Evolutionary conservation across 2,888 invertebrate species (phyloP), one percentile per base, ranked within the genome.

Genomic region (Acleris cristana): DNA sequence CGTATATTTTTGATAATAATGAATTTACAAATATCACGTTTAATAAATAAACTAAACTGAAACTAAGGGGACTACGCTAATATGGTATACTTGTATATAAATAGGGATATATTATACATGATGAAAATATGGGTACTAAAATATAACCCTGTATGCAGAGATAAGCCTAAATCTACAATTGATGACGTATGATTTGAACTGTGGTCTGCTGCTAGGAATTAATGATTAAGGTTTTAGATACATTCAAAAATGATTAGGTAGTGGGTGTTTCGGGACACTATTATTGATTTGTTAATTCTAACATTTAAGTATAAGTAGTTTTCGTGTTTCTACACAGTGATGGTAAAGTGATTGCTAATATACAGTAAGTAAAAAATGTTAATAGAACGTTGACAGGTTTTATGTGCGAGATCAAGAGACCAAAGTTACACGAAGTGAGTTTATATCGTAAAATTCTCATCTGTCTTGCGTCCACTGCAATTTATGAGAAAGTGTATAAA

Each of bases 1-100:
- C 90, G 90, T 92, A 90, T 92, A 92, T 92, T 91, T 85, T 85
- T 83, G 85, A 86, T 85, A 87, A 80, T 52, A 85, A 88, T 89
- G 88, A 87, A 82, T 87, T 86, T 90, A 89, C 90, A 91, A 81
- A 87, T 89, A 90, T 89, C 87, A 90, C 87, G 81, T 85, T 80
- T 78, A 79, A 82, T 83, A 85, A 78, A 82, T 84, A 82, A 68
- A 77, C 80, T 84, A 86, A 77, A 77, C 79, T 79, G 75, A 77
- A 71, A 70, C 76, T 78, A 69, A 69, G 40, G 63, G 63, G 55
- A 62, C 64, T 70, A 71, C 53, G 63, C 71, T 72, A 72, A 65
- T 70, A 67, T 70, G 61, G 66, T 58, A 58, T 70, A 66, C 49
- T 71, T 69, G 71, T 64, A 63, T 71, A 69, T 72, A 74, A 72